Evolutionary conservation across 2,797 vertebrate genomes (phyloP).

Genomic region (Epinephelus malabaricus): DNA sequence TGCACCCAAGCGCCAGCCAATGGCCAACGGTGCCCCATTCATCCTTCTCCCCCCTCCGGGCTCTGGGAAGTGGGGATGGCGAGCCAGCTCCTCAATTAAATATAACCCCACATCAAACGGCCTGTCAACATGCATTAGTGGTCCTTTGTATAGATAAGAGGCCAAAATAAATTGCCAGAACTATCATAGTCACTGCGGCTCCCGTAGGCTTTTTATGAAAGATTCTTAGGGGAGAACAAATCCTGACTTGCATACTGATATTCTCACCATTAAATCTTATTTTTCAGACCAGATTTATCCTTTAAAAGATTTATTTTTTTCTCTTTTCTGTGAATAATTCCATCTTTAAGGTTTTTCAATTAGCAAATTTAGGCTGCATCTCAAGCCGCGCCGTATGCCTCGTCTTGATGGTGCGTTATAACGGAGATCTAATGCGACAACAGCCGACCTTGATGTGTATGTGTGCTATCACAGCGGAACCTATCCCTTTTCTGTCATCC

Average conservation of each 20-base stretch:
- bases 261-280: constrained; percentile 35
- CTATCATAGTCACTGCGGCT: constrained; percentile 69
- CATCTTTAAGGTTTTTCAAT: constrained; percentile 45
- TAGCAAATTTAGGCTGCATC: constrained; percentile 37
- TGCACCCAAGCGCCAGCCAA: constrained; percentile 49
- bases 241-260: constrained; percentile 74
- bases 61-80: constrained; percentile 50
- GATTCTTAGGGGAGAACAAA: constrained; percentile 61
- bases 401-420: constrained; percentile 16
- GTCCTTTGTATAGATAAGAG: constrained; percentile 83
- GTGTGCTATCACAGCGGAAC: constrained; percentile 48
- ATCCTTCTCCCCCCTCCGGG: constrained; percentile 37
- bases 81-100: constrained; percentile 84
- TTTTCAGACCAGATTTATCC: neutral
- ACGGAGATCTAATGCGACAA: constrained; percentile 56
- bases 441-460: constrained; percentile 59
- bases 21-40: constrained; percentile 59
- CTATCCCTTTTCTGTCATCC: constrained; percentile 68
- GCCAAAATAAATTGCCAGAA: constrained; percentile 76
- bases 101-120: constrained; percentile 85
- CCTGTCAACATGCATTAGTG: constrained; percentile 83
- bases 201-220: constrained; percentile 62
- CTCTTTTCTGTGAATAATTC: constrained; percentile 35
- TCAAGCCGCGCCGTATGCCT: constrained; percentile 8
- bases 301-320: constrained; percentile 35